A percentile compares a stretch with the other conserved stretches of the same genome.
Conservation (phyloP, 2,113 vertebrate species). For the Girardinichthys multiradiatus region DNA sequence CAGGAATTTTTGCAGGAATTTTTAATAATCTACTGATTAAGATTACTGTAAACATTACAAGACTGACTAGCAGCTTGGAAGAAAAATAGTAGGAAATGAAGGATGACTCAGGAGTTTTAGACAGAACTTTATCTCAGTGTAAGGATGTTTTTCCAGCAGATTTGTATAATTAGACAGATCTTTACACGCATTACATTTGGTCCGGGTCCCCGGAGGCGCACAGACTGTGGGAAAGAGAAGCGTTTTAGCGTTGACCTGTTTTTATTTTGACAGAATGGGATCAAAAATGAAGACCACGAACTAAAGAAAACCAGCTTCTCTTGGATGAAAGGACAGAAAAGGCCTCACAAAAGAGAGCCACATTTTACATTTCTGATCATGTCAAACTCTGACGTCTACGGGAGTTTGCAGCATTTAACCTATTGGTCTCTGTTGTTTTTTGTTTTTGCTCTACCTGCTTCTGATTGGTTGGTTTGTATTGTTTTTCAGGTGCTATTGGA, state of each 20-base stretch:
- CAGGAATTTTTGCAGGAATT: too few species aligned
- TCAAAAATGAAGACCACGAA: slow-evolving; percentile 57
- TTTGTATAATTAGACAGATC: slow-evolving; percentile 48
- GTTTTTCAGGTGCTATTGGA: slow-evolving; percentile 65
- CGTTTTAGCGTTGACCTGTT: slow-evolving; percentile 73
- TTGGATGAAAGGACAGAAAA: slow-evolving; percentile 33
- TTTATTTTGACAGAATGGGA: slow-evolving; percentile 81
- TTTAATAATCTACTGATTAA: not conserved
- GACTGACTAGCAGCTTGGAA: not conserved
- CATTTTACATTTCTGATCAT: slow-evolving; percentile 21
- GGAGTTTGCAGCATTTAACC: not conserved
- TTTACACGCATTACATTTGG: slow-evolving; percentile 41
- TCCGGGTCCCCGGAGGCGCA: slow-evolving; percentile 25
- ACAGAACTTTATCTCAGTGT: not conserved
- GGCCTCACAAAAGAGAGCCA: slow-evolving; percentile 7
- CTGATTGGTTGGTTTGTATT: slow-evolving; percentile 12
- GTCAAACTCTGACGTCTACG: slow-evolving; percentile 2
- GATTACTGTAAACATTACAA: not conserved
- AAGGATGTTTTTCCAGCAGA: slow-evolving; percentile 15
- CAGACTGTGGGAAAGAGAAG: slow-evolving; percentile 44
- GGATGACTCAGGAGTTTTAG: not conserved
- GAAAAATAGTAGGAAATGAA: not conserved
- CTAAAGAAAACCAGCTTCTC: slow-evolving; percentile 42
- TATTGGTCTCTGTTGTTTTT: not conserved
- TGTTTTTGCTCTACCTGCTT: not conserved